Conservation (phyloP, 2,888 invertebrate genomes). For the Thecophora atra region DNA sequence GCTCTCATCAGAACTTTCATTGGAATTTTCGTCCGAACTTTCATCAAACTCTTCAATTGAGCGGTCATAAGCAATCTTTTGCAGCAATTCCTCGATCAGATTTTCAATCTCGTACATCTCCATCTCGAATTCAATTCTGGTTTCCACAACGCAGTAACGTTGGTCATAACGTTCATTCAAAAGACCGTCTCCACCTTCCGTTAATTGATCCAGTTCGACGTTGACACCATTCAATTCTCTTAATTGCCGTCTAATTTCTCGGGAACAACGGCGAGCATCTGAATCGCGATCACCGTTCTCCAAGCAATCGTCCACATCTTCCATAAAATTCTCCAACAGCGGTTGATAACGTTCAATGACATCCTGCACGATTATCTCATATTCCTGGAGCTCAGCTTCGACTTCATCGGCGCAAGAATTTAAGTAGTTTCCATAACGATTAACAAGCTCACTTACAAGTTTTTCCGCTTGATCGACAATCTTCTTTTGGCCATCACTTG, state of each 20-base stretch:
- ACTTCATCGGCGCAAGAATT: conserved; percentile 17
- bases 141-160: conserved; percentile 19
- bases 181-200: neutral
- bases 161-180: neutral
- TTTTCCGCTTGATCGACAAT: neutral
- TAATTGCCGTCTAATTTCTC: neutral
- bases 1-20: neutral
- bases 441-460: conserved; percentile 10
- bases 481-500: neutral
- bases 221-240: neutral
- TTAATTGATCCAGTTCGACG: conserved; percentile 8
- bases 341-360: conserved; percentile 7
- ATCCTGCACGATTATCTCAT: neutral
- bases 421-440: conserved; percentile 16
- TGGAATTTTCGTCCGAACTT: neutral
- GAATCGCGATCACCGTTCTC: neutral
- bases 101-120: neutral
- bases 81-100: neutral
- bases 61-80: neutral
- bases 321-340: neutral
- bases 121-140: conserved; percentile 12
- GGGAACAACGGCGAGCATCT: neutral
- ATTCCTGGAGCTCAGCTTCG: neutral
- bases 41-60: neutral
- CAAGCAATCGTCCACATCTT: conserved; percentile 15